These are phyloP conservation scores for Dendropsophus ebraccatus DNA, from an alignment of 2,113 vertebrate species.

Conservation along the genomic window DNA sequence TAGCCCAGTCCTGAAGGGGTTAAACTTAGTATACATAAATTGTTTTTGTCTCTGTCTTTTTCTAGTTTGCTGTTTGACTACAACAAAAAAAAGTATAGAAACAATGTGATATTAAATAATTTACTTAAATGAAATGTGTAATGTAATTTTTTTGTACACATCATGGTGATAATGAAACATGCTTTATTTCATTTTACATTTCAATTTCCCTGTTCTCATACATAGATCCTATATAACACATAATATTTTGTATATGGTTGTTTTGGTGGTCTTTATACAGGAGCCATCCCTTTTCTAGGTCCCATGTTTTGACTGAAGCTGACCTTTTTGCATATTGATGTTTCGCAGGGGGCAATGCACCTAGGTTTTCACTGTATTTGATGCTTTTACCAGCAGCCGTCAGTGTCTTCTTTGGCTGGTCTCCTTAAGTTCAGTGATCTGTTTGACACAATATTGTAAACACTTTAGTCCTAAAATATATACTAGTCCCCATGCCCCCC, in stretches of 20 bases:
- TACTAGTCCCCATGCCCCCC: slow-evolving; percentile 33
- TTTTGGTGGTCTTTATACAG: too few relatives aligned
- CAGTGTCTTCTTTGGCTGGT: too few relatives aligned
- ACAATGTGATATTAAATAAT: background rate
- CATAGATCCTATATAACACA: slow-evolving; percentile 9
- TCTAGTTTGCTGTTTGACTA: background rate
- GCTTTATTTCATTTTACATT: slow-evolving; percentile 26
- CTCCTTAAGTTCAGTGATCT: too few relatives aligned
- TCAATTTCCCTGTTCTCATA: slow-evolving; percentile 27
- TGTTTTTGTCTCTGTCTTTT: background rate
- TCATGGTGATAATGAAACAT: slow-evolving; percentile 7
- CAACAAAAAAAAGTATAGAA: background rate
- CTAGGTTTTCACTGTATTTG: too few relatives aligned
- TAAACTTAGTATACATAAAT: too few relatives aligned
- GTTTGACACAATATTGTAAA: slow-evolving; percentile 33
- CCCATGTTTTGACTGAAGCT: too few relatives aligned
- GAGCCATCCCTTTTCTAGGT: too few relatives aligned
- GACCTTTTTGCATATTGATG: too few relatives aligned
- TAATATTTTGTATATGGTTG: too few relatives aligned
- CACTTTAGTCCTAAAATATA: slow-evolving; percentile 13
- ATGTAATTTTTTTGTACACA: background rate
- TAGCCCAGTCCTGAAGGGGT: too few relatives aligned
- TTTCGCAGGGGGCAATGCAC: too few relatives aligned
- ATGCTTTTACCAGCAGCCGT: too few relatives aligned
- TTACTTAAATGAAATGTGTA: background rate